Percentiles rank a stretch among this genome's conserved stretches.
Evolutionary conservation across 2,888 invertebrate species (phyloP).

Genomic region (Geotrupes spiniger): DNA sequence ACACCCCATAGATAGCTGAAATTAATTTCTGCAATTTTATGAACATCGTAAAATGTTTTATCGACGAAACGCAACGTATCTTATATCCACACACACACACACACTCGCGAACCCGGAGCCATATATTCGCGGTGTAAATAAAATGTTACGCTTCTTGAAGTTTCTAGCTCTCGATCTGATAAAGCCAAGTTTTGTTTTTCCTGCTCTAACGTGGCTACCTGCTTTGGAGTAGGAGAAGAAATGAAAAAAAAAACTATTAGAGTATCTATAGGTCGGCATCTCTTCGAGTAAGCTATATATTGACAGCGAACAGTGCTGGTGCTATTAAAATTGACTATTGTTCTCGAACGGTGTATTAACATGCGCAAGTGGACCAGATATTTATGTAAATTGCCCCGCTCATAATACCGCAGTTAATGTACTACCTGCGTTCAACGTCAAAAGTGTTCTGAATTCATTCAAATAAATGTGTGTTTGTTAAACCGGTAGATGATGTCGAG

Average conservation of each 20-base stretch:
- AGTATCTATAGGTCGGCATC: constrained; percentile 27
- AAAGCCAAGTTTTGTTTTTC: constrained; percentile 12
- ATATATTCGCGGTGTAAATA: constrained; percentile 9
- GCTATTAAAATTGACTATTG: constrained; percentile 22
- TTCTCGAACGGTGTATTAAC: constrained; percentile 16
- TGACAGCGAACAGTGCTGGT: constrained; percentile 20
- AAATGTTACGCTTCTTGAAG: constrained; percentile 18
- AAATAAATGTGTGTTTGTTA: no score
- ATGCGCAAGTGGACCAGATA: constrained; percentile 15
- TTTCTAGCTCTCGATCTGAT: constrained; percentile 18
- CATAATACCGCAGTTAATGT: constrained; percentile 6
- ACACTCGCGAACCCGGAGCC: no score
- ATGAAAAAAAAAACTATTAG: constrained; percentile 22
- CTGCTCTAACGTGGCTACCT: constrained; percentile 8
- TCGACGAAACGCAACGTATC: constrained; percentile 1
- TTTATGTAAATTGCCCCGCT: constrained; percentile 15
- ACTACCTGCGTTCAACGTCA: no score
- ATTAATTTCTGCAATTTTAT: constrained; percentile 21
- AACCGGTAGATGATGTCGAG: no score
- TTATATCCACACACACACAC: no score
- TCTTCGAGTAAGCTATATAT: constrained; percentile 22
- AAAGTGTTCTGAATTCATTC: no score
- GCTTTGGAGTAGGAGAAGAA: constrained; percentile 4
- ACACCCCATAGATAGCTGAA: constrained; percentile 24
- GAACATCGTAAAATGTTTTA: constrained; percentile 11